Evolutionary conservation across 2,113 vertebrate species (phyloP).

Genomic region (Psilopsiagon aymara): DNA sequence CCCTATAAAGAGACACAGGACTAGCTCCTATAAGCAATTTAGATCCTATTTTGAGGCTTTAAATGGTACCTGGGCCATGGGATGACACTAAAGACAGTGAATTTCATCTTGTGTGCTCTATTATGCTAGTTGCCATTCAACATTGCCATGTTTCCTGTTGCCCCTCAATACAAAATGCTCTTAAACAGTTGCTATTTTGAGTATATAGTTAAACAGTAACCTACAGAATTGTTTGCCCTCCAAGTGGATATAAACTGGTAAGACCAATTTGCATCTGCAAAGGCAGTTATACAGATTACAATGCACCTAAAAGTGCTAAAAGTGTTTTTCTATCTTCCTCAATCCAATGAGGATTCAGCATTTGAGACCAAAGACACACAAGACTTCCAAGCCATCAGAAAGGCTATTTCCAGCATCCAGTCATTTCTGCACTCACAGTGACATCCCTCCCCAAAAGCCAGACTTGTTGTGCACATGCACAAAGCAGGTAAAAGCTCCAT

Average conservation of each 20-base stretch:
- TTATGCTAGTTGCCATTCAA: background rate
- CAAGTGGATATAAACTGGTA: background rate
- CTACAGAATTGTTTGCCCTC: background rate
- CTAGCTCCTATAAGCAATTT: background rate
- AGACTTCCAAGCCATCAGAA: background rate
- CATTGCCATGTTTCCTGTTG: background rate
- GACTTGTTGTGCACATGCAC: background rate
- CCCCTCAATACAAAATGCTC: background rate
- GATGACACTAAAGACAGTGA: background rate
- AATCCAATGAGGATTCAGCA: background rate
- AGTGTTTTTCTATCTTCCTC: background rate
- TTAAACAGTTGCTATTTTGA: background rate
- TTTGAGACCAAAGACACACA: background rate
- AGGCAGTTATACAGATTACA: background rate
- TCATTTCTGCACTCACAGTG: rapidly evolving
- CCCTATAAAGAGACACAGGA: background rate
- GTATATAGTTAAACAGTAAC: background rate
- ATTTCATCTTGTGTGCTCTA: background rate
- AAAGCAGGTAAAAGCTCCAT: background rate
- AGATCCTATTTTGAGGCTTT: background rate
- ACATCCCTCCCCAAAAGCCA: background rate
- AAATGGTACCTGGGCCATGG: background rate
- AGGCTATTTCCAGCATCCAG: background rate
- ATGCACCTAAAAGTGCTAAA: background rate
- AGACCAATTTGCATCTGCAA: background rate